Percentiles rank a stretch among this genome's conserved stretches.
These are phyloP conservation scores for Gonioctena quinquepunctata DNA, from an alignment of 1,140 invertebrate genomes.

Conservation along the genomic window DNA sequence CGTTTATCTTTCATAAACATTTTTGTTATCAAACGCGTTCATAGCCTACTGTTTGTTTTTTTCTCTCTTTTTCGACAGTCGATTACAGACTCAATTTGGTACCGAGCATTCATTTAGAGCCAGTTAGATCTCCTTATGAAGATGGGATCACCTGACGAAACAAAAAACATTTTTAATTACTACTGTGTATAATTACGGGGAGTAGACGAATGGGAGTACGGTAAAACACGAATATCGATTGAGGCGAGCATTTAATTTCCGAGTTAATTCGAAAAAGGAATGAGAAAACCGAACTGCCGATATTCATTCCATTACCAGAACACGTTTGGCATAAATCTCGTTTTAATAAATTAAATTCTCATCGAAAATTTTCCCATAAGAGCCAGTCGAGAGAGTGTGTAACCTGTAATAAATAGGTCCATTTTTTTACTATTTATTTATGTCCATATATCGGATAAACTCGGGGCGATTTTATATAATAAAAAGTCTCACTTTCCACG, in stretches of 20 bases:
- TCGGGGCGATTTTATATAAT: slow-evolving; percentile 49
- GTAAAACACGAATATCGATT: slow-evolving; percentile 32
- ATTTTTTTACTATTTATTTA: slow-evolving; percentile 54
- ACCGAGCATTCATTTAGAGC: not conserved
- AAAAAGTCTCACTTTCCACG: slow-evolving; percentile 54
- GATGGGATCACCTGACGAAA: not conserved
- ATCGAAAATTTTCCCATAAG: slow-evolving; percentile 50
- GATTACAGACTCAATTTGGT: too few species aligned
- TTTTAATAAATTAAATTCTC: slow-evolving; percentile 55
- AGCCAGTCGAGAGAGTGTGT: slow-evolving; percentile 21
- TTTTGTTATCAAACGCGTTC: too few species aligned
- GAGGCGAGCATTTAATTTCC: slow-evolving; percentile 33
- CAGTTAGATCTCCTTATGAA: not conserved
- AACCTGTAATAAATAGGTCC: slow-evolving; percentile 51
- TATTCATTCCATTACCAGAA: slow-evolving; percentile 51
- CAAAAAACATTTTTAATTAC: slow-evolving; percentile 25
- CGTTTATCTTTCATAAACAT: too few species aligned
- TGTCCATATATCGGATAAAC: slow-evolving; percentile 43
- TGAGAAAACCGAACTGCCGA: slow-evolving; percentile 37
- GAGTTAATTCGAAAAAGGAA: slow-evolving; percentile 33
- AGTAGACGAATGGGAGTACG: too few species aligned
- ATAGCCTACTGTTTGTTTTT: too few species aligned
- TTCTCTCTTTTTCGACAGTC: too few species aligned
- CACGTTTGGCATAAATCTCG: slow-evolving; percentile 54
- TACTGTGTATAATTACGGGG: slow-evolving; percentile 14